Evolutionary conservation across 2,888 invertebrate species (phyloP), one percentile per base, ranked within the genome.

Genomic region (Tubulanus polymorphus): DNA sequence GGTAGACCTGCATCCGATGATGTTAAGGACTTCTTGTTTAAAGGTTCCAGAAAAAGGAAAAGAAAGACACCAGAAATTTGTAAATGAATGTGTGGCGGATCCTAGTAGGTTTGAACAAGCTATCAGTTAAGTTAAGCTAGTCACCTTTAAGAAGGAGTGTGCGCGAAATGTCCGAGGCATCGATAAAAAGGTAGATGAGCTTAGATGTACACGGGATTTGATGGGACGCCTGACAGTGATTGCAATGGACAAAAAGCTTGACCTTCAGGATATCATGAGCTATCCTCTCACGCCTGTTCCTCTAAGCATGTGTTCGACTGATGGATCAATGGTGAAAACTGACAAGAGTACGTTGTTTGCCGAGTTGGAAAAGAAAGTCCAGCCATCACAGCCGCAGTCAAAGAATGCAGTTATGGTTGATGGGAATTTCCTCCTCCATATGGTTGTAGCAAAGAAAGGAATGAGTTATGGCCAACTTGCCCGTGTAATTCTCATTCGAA

Each of bases 201-300:
- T 56, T 5, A 23, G 3, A 26, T 46, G 54, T n/a, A 32, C 50
- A 18, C 37, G 56, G 41, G 54, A 61, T 50, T 27, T 61, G 2
- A 56, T 61, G 49, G 61, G 61, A 2, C 50, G 58, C 5, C 25
- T 61, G 1, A 25, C 58, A n/a, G 41, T 45, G 6, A 20, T 59
- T 1, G 49, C 30, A 29, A 54, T 49, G 8, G 20, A 1, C 23
- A 51, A 41, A 12, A 27, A 55, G 26, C n/a, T 57, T n/a, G 61
- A 61, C 27, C 29, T 56, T 28, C 47, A 56, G 41, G n/a, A 48
- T 20, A 48, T 55, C 2, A 41, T 59, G 15, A 8, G 20, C 12
- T 61, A 35, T 35, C 56, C 57, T 2, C 55, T 58, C 1, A 50
- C 48, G 20, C 57, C 58, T 41, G 58, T 61, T 15, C 59, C 61